A percentile compares a stretch with the other conserved stretches of the same genome.
phyloP scores from a whole-genome alignment of 2,113 vertebrate genomes.

The Chionomys nivalis region DNA sequence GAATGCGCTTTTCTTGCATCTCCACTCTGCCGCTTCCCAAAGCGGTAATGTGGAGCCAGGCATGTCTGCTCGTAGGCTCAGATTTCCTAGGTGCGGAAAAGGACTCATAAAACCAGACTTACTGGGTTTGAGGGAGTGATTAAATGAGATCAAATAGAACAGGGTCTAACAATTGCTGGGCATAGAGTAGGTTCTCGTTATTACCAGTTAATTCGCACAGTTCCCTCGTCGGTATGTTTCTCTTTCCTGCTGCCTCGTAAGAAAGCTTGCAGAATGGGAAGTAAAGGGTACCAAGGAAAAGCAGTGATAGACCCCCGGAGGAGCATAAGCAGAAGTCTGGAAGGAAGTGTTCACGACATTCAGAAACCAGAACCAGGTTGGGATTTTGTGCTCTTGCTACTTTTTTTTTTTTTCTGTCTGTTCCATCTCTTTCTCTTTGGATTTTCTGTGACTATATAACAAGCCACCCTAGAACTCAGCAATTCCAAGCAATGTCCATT shows the following conservation, averaged over 20 bases:
- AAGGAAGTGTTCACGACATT: background rate
- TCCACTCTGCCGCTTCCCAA: background rate
- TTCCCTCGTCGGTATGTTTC: background rate
- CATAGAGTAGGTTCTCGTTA: background rate
- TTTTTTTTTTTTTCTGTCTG: constrained; percentile 20
- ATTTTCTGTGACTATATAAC: background rate
- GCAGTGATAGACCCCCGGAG: background rate
- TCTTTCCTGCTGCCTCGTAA: background rate
- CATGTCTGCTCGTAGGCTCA: background rate
- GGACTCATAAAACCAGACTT: background rate
- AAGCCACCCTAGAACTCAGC: background rate
- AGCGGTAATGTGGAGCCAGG: background rate
- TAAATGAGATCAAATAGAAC: background rate
- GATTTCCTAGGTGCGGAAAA: background rate
- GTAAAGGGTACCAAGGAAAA: background rate
- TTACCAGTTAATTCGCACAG: background rate
- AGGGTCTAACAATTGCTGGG: background rate
- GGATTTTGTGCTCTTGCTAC: background rate
- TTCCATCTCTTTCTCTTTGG: background rate
- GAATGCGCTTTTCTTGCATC: background rate
- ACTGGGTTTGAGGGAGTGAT: background rate
- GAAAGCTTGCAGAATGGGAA: background rate
- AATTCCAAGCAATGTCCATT: background rate
- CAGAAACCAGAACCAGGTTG: background rate
- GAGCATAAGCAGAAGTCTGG: background rate